Percentiles rank a stretch among this genome's conserved stretches.
Evolutionary conservation across 2,113 vertebrate species (phyloP).

Genomic region (Glareola pratincola): DNA sequence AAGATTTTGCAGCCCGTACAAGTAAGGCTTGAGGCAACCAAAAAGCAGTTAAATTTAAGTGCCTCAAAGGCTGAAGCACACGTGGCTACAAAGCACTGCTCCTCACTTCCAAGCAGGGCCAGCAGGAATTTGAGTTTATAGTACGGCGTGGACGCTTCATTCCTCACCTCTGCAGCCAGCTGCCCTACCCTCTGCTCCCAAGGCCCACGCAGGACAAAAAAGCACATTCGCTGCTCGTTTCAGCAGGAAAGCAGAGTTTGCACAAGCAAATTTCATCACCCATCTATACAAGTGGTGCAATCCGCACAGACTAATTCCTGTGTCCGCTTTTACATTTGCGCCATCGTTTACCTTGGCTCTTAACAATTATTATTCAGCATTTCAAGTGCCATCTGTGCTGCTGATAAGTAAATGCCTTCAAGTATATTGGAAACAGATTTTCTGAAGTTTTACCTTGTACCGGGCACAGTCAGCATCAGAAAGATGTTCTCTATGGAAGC

Average conservation of each 20-base stretch:
- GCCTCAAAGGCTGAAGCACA: background rate
- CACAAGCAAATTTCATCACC: constrained; percentile 7
- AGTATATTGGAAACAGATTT: constrained; percentile 63
- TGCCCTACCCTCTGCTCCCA: background rate
- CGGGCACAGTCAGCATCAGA: constrained; percentile 27
- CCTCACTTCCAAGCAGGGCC: background rate
- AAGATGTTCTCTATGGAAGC: constrained; percentile 30
- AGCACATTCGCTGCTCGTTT: background rate
- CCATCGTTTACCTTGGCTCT: constrained; percentile 44
- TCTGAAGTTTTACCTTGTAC: constrained; percentile 56
- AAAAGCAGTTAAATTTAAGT: background rate
- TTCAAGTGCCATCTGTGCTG: constrained; percentile 69
- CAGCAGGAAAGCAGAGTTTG: background rate
- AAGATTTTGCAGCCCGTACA: background rate
- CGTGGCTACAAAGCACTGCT: background rate
- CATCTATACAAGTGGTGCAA: background rate
- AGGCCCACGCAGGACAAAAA: background rate
- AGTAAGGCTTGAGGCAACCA: background rate
- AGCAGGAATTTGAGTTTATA: background rate
- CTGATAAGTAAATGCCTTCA: constrained; percentile 69
- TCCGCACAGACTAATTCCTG: background rate
- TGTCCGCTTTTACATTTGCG: background rate
- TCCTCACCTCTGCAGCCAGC: background rate
- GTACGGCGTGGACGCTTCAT: background rate
- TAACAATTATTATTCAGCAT: constrained; percentile 67